These are phyloP conservation scores for Anolis apletophallus DNA, from an alignment of 2,797 vertebrate species.

Conservation along the genomic window DNA sequence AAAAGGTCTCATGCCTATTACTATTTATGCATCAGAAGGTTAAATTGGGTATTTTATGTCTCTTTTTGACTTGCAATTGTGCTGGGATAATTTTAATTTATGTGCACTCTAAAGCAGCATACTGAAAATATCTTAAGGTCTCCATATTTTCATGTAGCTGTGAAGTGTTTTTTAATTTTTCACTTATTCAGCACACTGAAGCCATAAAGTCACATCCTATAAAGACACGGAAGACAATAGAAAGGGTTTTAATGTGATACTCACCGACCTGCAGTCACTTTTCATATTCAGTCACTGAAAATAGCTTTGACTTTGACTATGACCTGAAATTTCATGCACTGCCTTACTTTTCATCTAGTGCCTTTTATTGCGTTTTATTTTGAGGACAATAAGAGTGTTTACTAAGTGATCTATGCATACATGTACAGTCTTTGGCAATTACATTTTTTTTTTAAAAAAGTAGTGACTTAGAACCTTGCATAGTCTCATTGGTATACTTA, in stretches of 20 bases:
- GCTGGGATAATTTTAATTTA: constrained; percentile 15
- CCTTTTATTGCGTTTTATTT: constrained; percentile 2
- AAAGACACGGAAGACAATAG: constrained; percentile 41
- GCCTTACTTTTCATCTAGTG: background rate
- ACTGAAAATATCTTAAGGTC: background rate
- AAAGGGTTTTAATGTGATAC: constrained; percentile 28
- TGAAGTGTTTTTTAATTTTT: constrained; percentile 10
- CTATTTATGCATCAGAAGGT: background rate
- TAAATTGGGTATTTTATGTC: constrained; percentile 8
- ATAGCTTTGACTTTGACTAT: constrained; percentile 49
- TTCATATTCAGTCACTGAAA: constrained; percentile 45
- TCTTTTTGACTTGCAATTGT: background rate
- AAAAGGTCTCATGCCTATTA: constrained; percentile 13
- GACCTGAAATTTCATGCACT: constrained; percentile 26
- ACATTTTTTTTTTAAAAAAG: too few relatives aligned
- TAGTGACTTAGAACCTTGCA: background rate
- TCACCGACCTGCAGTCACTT: constrained; percentile 42
- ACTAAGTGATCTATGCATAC: background rate
- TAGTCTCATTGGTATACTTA: background rate
- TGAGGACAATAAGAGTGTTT: constrained; percentile 13
- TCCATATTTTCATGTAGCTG: background rate
- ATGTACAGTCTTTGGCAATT: background rate
- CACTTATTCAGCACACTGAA: constrained; percentile 20
- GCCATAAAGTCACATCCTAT: constrained; percentile 15
- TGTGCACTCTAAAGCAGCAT: constrained; percentile 28